Percentiles rank a stretch among this genome's conserved stretches.
Evolutionary conservation across 2,888 invertebrate genomes (phyloP).

Genomic region (Odontocerum albicorne): DNA sequence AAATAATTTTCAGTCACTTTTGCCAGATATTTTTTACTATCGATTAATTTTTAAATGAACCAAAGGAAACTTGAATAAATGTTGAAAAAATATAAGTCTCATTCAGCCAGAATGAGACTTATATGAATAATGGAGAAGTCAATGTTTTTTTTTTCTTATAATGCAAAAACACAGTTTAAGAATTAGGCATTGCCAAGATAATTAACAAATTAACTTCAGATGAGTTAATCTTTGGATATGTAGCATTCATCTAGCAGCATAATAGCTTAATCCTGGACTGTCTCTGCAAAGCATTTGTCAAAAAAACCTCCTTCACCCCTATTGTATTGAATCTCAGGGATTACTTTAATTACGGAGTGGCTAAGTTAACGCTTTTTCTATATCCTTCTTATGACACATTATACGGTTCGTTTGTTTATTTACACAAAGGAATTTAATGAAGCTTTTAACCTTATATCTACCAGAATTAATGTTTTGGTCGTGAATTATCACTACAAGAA

Average conservation of each 20-base stretch:
- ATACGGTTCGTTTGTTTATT: conserved; percentile 16
- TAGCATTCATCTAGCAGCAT: conserved; percentile 23
- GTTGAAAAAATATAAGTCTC: too few species aligned
- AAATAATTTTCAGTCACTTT: too few species aligned
- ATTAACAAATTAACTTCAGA: too few species aligned
- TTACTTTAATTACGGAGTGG: conserved; percentile 27
- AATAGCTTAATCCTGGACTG: conserved; percentile 11
- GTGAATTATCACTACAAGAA: too few species aligned
- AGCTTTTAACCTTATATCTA: too few species aligned
- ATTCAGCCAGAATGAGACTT: too few species aligned
- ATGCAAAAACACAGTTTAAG: neutral
- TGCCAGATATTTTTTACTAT: too few species aligned
- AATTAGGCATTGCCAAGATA: neutral
- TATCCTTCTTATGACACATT: conserved; percentile 16
- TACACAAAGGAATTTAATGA: too few species aligned
- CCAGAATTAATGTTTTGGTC: too few species aligned
- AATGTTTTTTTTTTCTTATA: neutral
- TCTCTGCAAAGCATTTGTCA: conserved; percentile 25
- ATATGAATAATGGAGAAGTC: neutral
- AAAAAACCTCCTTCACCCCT: conserved; percentile 19
- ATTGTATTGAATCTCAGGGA: conserved; percentile 26
- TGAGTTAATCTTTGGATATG: conserved; percentile 7
- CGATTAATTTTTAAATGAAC: too few species aligned
- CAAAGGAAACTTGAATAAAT: too few species aligned
- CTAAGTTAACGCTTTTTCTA: conserved; percentile 21